phyloP scores from a whole-genome alignment of 2,888 invertebrate genomes.

The Lissonota sp. region DNA sequence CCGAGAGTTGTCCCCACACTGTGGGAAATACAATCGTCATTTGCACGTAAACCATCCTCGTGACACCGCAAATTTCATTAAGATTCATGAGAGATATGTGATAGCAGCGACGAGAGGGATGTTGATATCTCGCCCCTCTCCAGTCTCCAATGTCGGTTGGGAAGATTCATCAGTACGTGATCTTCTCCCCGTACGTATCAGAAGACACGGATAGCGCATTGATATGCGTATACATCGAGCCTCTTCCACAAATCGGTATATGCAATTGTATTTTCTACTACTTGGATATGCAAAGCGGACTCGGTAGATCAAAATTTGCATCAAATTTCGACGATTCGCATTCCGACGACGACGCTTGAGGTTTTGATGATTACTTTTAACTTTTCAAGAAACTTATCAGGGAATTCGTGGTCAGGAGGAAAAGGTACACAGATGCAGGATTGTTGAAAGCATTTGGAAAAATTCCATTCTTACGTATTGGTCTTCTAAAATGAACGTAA shows the following conservation, averaged over 20 bases:
- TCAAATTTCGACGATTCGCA: too few relatives aligned
- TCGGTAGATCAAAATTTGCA: too few relatives aligned
- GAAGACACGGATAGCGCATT: neutral
- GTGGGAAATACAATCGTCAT: slow-evolving; percentile 15
- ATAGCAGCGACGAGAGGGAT: neutral
- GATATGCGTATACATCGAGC: neutral
- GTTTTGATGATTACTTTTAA: too few relatives aligned
- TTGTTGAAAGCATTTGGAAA: too few relatives aligned
- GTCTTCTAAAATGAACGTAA: too few relatives aligned
- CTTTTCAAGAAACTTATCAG: too few relatives aligned
- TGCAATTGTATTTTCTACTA: neutral
- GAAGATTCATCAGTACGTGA: slow-evolving; percentile 42
- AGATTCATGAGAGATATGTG: slow-evolving; percentile 49
- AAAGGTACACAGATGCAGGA: too few relatives aligned
- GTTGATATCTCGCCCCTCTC: neutral
- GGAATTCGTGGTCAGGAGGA: too few relatives aligned
- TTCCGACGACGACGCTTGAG: too few relatives aligned
- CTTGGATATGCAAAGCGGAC: neutral
- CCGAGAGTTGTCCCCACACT: too few relatives aligned
- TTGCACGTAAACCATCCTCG: slow-evolving; percentile 11
- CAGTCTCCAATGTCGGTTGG: slow-evolving; percentile 14
- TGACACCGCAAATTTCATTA: slow-evolving; percentile 47
- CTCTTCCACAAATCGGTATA: slow-evolving; percentile 18
- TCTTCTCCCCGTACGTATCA: slow-evolving; percentile 5
- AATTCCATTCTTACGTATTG: too few relatives aligned